A percentile compares a stretch with the other conserved stretches of the same genome.
These are phyloP conservation scores for Emydoidea blandingii DNA, from an alignment of 2,797 vertebrate genomes.

Conservation along the genomic window DNA sequence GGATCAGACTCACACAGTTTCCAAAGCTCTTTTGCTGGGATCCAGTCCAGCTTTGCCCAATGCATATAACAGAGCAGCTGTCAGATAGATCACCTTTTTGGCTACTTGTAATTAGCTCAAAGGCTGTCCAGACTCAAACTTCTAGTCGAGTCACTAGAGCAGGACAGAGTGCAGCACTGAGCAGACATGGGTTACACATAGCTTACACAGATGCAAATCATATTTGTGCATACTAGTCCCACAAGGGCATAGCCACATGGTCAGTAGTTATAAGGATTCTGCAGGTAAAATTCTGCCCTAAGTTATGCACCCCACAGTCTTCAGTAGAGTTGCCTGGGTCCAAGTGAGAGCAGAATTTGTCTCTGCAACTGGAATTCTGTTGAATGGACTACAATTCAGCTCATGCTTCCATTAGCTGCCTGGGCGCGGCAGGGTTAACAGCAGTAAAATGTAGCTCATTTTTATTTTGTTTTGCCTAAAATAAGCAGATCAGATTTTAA, in stretches of 20 bases:
- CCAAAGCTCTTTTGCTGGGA: background rate
- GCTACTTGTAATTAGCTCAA: background rate
- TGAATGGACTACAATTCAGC: background rate
- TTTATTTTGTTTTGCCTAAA: background rate
- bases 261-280: background rate
- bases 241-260: background rate
- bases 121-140: background rate
- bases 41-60: too few species aligned
- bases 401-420: background rate
- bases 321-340: background rate
- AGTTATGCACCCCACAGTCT: background rate
- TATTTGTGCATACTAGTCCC: accelerated
- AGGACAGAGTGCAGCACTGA: background rate
- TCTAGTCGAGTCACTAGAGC: accelerated
- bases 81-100: background rate
- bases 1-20: background rate
- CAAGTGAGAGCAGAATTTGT: background rate
- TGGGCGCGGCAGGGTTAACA: background rate
- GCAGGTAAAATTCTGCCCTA: background rate
- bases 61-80: background rate
- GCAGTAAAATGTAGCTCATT: background rate
- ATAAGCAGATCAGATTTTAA: background rate
- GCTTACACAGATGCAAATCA: accelerated
- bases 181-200: accelerated
- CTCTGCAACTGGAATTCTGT: background rate